Base-by-base conservation (phyloP, 2,113 vertebrate genomes). In the Spheniscus mendiculus region DNA sequence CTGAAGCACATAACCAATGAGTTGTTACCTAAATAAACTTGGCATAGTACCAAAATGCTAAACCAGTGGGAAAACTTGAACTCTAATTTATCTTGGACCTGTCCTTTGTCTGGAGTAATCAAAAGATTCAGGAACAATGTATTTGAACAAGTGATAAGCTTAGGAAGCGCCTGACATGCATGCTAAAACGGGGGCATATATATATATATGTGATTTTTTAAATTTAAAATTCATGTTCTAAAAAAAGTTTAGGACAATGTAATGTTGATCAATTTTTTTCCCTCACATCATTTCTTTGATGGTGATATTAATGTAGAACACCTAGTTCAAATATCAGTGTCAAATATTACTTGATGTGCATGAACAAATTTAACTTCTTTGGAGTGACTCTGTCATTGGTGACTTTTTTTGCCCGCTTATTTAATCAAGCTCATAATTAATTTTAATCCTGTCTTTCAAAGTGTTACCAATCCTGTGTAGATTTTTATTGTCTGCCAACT, bases 361-460 rank as follows among this genome's bases (percentile, higher is more conserved):
- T 58, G 61, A 87, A 80, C 20, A 80, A 55, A 93, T 87, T 59
- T 72, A 12, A 56, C 82, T 94, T 93, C 42, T 90, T 58, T 82
- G 58, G 72, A 89, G 67, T 40, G 59, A 38, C 53, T 91, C 81
- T 92, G 71, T 76, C 86, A 72, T 29, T 34, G 42, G 53, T 93
- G 95, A 56, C 67, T 77, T 95, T 78, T 83, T 71, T 80, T 59
- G 62, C 74, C 86, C 7, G 4, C 88, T 94, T 96, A 74, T 97
- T 92, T 96, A 97, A 80, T 83, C 85, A 95, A 88, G 71, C 71
- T 95, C 84, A 80, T 97, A 93, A 93, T 97, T 94, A 97, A 97
- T 97, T 96, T 97, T 97, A 97, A 96, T 97, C 69, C 81, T 85
- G 56, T 83, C 29, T 32, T 95, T 95, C 72, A 94, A 95, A 94